Conservation (phyloP, 2,113 vertebrate species). For the Notiomystis cincta region DNA sequence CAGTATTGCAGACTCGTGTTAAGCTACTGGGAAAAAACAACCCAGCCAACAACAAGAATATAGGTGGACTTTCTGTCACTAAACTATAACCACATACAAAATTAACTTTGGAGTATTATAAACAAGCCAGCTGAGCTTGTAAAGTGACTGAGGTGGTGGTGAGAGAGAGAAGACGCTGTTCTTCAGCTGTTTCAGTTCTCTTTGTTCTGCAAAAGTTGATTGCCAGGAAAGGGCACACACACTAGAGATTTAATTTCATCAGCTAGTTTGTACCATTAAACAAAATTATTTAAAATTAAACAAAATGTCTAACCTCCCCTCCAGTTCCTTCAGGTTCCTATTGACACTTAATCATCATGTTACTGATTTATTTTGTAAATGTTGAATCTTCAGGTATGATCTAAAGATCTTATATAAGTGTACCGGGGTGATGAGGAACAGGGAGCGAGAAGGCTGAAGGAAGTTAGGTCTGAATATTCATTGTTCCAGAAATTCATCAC, state of each 20-base stretch:
- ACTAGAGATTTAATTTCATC: background rate
- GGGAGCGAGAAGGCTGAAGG: background rate
- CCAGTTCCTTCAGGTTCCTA: background rate
- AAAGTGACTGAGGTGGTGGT: background rate
- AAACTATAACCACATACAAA: background rate
- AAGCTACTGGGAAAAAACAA: background rate
- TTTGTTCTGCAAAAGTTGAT: background rate
- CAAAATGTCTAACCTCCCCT: background rate
- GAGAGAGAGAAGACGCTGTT: background rate
- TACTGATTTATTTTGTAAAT: background rate
- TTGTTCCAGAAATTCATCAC: constrained; percentile 18
- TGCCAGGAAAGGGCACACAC: background rate
- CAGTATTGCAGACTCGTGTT: background rate
- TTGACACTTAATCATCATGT: background rate
- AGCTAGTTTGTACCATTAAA: background rate
- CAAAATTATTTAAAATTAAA: background rate
- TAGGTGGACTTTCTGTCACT: background rate
- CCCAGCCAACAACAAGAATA: background rate
- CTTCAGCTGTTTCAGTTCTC: background rate
- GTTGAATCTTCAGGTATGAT: background rate
- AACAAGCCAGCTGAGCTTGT: background rate
- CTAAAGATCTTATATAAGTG: background rate
- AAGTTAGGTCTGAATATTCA: background rate
- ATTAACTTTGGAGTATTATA: background rate
- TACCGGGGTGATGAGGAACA: rapidly evolving